These are phyloP conservation scores for Urocitellus parryii DNA, from an alignment of 2,113 vertebrate genomes.

Conservation along the genomic window DNA sequence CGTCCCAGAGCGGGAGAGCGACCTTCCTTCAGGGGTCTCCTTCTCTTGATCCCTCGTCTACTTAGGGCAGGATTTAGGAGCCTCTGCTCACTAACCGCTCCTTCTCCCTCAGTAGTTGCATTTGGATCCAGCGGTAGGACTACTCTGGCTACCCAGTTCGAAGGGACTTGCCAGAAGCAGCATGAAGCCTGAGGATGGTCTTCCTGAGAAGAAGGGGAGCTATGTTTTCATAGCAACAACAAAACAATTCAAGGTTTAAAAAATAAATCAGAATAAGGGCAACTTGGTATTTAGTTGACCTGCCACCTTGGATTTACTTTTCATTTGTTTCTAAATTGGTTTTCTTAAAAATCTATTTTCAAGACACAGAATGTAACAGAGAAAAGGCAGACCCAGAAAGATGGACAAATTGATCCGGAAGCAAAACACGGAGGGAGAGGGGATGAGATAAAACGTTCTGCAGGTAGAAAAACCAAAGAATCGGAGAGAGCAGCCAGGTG, in stretches of 20 bases:
- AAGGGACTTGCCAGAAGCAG: background rate
- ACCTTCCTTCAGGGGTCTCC: background rate
- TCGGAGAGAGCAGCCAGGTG: background rate
- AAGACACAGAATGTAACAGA: background rate
- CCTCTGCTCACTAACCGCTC: background rate
- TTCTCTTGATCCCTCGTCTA: background rate
- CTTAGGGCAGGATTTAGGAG: background rate
- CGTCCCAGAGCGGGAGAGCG: rapidly evolving
- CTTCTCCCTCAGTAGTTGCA: background rate
- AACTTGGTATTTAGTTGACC: background rate
- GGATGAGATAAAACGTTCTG: background rate
- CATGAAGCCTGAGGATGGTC: background rate
- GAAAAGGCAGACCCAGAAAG: background rate
- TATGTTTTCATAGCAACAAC: background rate
- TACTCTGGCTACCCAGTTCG: background rate
- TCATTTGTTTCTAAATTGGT: background rate
- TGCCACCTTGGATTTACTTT: background rate
- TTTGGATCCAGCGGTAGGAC: background rate
- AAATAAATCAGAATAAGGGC: background rate
- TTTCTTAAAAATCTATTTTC: background rate
- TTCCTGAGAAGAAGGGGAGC: background rate
- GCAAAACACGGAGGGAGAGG: background rate
- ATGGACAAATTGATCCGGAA: background rate
- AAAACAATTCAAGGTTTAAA: background rate
- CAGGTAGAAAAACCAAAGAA: background rate